Evolutionary conservation across 2,113 vertebrate genomes (phyloP).

Genomic region (Channa argus): DNA sequence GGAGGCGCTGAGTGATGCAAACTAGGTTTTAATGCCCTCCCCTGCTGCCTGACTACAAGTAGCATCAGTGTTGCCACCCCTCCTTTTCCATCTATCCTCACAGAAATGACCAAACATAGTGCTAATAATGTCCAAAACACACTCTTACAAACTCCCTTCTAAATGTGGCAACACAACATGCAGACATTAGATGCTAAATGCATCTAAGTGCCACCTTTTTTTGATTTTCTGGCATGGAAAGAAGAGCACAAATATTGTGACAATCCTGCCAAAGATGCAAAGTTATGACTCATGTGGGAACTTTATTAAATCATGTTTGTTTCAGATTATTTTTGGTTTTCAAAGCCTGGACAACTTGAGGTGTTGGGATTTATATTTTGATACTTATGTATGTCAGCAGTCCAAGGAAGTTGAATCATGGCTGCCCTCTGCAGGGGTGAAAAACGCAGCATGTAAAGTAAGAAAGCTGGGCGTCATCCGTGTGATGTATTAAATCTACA

Average conservation of each 20-base stretch:
- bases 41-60: slow-evolving; percentile 81
- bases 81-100: slow-evolving; percentile 63
- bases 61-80: slow-evolving; percentile 69
- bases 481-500: slow-evolving; percentile 40
- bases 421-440: slow-evolving; percentile 20
- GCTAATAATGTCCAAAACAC: slow-evolving; percentile 56
- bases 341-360: slow-evolving; percentile 13
- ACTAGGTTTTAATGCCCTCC: slow-evolving; percentile 82
- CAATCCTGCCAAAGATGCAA: slow-evolving; percentile 19
- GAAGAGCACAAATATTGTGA: slow-evolving; percentile 23
- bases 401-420: slow-evolving; percentile 28
- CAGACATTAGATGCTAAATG: slow-evolving; percentile 48
- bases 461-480: slow-evolving; percentile 47
- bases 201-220: slow-evolving; percentile 48
- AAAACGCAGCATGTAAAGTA: slow-evolving; percentile 46
- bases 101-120: slow-evolving; percentile 70
- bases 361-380: slow-evolving; percentile 40
- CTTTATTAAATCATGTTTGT: slow-evolving; percentile 37
- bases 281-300: slow-evolving; percentile 17
- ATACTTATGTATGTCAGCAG: slow-evolving; percentile 38
- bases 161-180: slow-evolving; percentile 50
- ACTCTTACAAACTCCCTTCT: slow-evolving; percentile 25
- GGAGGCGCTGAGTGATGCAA: slow-evolving; percentile 84
- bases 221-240: slow-evolving; percentile 15
- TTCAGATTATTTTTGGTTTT: slow-evolving; percentile 25